Evolutionary conservation across 2,888 invertebrate genomes (phyloP).

Genomic region (Sepiola atlantica): DNA sequence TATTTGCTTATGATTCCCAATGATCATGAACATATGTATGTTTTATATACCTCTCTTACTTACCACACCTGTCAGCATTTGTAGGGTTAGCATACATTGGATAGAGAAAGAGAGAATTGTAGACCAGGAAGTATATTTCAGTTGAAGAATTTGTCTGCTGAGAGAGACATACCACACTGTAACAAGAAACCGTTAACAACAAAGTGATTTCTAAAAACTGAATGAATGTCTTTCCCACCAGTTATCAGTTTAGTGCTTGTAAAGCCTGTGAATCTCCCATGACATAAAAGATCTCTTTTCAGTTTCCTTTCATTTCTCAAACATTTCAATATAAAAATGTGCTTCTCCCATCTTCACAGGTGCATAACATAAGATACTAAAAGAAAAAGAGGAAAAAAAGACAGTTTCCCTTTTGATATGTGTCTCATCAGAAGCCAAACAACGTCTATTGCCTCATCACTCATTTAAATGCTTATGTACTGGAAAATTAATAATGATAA

Average conservation of each 20-base stretch:
- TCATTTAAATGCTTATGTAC: background rate
- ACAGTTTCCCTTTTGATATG: background rate
- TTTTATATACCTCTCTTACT: background rate
- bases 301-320: background rate
- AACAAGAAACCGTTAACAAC: background rate
- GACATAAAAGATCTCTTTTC: background rate
- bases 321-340: background rate
- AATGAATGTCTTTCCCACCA: background rate
- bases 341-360: background rate
- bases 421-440: background rate
- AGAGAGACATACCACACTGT: too few species aligned
- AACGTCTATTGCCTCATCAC: background rate
- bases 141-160: background rate
- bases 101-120: background rate
- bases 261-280: background rate
- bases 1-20: background rate
- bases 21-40: background rate
- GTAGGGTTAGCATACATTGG: background rate
- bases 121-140: background rate
- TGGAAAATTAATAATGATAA: background rate
- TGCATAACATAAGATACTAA: background rate
- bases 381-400: background rate
- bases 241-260: background rate
- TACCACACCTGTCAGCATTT: background rate
- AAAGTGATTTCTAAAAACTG: background rate